Conservation (phyloP, 2,888 invertebrate genomes). For the Ormyrus rosae region DNA sequence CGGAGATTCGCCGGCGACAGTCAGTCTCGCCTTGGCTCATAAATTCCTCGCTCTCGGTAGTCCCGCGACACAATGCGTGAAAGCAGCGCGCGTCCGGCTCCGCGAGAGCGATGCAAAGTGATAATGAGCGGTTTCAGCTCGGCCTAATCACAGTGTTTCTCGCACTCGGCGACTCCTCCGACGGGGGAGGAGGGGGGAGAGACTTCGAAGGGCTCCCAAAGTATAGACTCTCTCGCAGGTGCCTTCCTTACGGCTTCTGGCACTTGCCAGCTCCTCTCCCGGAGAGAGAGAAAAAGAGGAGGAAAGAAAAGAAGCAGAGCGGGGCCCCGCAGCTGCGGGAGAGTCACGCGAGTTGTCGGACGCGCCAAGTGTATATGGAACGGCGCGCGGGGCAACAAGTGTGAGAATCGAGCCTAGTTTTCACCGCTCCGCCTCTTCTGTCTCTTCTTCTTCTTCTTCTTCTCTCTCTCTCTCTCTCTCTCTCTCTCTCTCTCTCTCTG, state of each 20-base stretch:
- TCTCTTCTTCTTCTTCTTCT: not conserved
- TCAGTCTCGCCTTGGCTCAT: too few species aligned
- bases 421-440: constrained; percentile 3
- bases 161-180: not conserved
- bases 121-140: constrained; percentile 17
- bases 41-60: too few species aligned
- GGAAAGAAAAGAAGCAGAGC: not conserved
- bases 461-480: not conserved
- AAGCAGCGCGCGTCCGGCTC: too few species aligned
- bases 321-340: not conserved
- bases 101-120: not conserved
- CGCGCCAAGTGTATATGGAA: not conserved
- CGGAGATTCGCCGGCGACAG: too few species aligned
- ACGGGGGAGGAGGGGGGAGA: not conserved
- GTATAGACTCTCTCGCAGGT: constrained; percentile 29
- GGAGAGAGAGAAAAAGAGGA: not conserved
- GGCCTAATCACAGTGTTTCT: constrained; percentile 26
- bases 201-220: not conserved
- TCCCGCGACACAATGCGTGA: too few species aligned
- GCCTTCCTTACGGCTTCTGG: constrained; percentile 34
- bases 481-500: not conserved
- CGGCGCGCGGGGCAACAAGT: constrained; percentile 57
- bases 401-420: constrained; percentile 56
- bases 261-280: constrained; percentile 19
- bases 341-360: not conserved